phyloP scores from a whole-genome alignment of 2,113 vertebrate species.

The Oceanodroma tethys region DNA sequence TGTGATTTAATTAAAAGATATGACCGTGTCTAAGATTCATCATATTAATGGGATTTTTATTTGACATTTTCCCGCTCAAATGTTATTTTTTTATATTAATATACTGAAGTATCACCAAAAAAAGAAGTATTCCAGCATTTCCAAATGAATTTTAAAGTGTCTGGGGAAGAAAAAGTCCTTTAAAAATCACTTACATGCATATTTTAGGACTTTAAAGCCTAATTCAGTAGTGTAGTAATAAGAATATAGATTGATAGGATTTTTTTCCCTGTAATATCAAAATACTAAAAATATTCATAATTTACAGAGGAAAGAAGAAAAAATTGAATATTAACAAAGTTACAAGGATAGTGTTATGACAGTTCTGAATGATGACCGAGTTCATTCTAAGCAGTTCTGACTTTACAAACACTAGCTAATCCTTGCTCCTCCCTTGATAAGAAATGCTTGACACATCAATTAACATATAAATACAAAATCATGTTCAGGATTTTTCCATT shows the following conservation, averaged over 20 bases:
- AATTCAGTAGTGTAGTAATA: background rate
- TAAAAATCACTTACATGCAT: background rate
- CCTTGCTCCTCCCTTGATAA: background rate
- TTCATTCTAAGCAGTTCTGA: background rate
- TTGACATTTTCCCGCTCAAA: background rate
- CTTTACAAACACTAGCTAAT: background rate
- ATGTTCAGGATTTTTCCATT: background rate
- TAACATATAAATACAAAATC: background rate
- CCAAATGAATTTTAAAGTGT: background rate
- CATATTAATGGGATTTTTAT: background rate
- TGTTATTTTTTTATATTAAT: background rate
- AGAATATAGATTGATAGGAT: background rate
- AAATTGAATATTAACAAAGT: background rate
- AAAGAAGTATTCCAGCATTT: background rate
- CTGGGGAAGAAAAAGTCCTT: background rate
- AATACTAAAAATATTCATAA: background rate
- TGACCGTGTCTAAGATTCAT: background rate
- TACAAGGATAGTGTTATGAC: background rate
- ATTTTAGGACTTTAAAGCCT: background rate
- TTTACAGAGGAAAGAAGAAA: background rate
- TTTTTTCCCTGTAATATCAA: background rate
- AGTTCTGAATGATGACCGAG: background rate
- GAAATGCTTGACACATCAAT: background rate
- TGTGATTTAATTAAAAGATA: slow-evolving; percentile 34
- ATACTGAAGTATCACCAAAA: background rate